These are phyloP conservation scores for Megamerina dolium DNA, from an alignment of 2,888 invertebrate species.

Conservation along the genomic window DNA sequence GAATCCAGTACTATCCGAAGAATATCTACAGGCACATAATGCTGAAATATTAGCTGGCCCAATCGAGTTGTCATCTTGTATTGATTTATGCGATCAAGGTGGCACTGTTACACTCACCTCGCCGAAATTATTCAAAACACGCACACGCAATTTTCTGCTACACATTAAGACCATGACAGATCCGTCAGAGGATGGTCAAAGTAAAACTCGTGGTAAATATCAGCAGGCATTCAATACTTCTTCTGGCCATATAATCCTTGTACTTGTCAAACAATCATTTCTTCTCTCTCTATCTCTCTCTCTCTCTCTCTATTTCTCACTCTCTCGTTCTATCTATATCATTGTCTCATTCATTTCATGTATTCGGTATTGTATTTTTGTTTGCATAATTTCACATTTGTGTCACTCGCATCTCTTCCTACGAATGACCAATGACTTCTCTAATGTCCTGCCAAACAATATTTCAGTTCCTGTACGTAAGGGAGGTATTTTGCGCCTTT, in stretches of 20 bases:
- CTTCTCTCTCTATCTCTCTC: too few species aligned
- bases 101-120: slow-evolving; percentile 83
- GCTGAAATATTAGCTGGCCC: slow-evolving; percentile 89
- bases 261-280: not conserved
- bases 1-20: slow-evolving; percentile 72
- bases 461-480: slow-evolving; percentile 38
- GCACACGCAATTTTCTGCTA: slow-evolving; percentile 71
- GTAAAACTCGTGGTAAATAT: slow-evolving; percentile 44
- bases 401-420: too few species aligned
- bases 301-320: too few species aligned
- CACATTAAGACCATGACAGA: slow-evolving; percentile 67
- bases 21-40: slow-evolving; percentile 79
- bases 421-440: too few species aligned
- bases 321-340: too few species aligned
- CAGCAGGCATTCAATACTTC: not conserved
- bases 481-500: slow-evolving; percentile 34
- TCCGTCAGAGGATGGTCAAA: slow-evolving; percentile 57
- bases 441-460: too few species aligned
- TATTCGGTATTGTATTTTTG: too few species aligned
- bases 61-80: slow-evolving; percentile 69
- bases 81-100: slow-evolving; percentile 78
- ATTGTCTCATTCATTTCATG: not conserved
- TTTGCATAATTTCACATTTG: too few species aligned
- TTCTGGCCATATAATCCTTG: not conserved
- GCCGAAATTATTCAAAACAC: slow-evolving; percentile 72